These are phyloP conservation scores for Percopsis omiscomaycus DNA, from an alignment of 2,797 vertebrate species.

Conservation along the genomic window DNA sequence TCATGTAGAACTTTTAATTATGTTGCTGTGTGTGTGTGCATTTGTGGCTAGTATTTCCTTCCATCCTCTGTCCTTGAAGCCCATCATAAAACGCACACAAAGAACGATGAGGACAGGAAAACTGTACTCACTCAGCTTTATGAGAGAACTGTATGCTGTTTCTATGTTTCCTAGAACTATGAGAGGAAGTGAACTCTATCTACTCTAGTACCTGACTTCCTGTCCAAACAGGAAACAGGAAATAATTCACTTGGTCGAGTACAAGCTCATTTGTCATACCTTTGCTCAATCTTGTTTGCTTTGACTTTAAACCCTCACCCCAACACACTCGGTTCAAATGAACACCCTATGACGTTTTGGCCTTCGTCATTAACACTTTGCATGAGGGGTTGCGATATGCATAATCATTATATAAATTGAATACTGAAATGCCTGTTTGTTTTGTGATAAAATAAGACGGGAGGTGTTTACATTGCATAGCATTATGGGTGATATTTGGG, in stretches of 20 bases:
- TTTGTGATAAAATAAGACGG: too few relatives aligned
- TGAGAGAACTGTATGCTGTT: conserved; percentile 28
- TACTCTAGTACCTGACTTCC: conserved; percentile 52
- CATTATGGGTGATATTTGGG: too few relatives aligned
- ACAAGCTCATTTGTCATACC: conserved; percentile 38
- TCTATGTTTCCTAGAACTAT: conserved; percentile 39
- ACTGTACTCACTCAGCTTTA: conserved; percentile 13
- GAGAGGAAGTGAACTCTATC: conserved; percentile 14
- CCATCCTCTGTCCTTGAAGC: conserved; percentile 52
- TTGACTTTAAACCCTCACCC: too few relatives aligned
- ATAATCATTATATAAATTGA: too few relatives aligned
- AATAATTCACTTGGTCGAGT: conserved; percentile 51
- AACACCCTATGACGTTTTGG: too few relatives aligned
- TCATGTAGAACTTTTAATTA: background rate
- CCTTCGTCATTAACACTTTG: too few relatives aligned
- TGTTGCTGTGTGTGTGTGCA: conserved; percentile 20
- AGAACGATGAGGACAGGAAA: conserved; percentile 53
- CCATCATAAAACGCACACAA: conserved; percentile 20
- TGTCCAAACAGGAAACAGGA: conserved; percentile 58
- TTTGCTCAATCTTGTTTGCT: background rate
- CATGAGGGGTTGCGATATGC: too few relatives aligned
- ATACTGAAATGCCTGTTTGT: too few relatives aligned
- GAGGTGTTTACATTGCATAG: too few relatives aligned
- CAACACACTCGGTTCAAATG: too few relatives aligned
- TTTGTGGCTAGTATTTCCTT: conserved; percentile 7